Evolutionary conservation across 2,113 vertebrate species (phyloP).

Genomic region (Potamarius usumacintae): DNA sequence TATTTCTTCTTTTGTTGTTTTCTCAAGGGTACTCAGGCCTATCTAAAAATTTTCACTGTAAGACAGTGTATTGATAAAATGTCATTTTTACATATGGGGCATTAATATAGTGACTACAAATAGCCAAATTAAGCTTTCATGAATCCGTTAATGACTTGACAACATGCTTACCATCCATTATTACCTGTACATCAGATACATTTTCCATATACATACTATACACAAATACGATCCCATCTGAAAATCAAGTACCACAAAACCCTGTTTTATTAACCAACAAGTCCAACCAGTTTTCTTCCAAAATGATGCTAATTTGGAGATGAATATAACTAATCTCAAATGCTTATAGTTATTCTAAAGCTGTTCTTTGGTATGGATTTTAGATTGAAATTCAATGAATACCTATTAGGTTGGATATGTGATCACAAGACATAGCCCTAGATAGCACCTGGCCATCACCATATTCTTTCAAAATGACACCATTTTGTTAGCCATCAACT

Average conservation of each 20-base stretch:
- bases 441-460: conserved; percentile 63
- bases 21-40: conserved; percentile 71
- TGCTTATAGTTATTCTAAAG: conserved; percentile 62
- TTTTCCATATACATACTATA: conserved; percentile 73
- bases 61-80: conserved; percentile 76
- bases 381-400: conserved; percentile 67
- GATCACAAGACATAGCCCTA: conserved; percentile 50
- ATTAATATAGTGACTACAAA: conserved; percentile 65
- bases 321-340: conserved; percentile 59
- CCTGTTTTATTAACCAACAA: conserved; percentile 55
- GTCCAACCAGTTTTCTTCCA: conserved; percentile 55
- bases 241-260: conserved; percentile 61
- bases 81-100: conserved; percentile 76
- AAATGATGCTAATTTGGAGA: conserved; percentile 56
- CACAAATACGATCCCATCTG: conserved; percentile 55
- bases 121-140: conserved; percentile 30
- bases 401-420: conserved; percentile 37
- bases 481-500: conserved; percentile 8
- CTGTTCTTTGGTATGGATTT: conserved; percentile 76
- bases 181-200: conserved; percentile 73
- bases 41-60: conserved; percentile 74
- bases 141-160: conserved; percentile 42
- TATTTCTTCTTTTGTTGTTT: conserved; percentile 66
- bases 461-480: conserved; percentile 58
- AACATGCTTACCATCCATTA: conserved; percentile 76